phyloP scores from a whole-genome alignment of 2,797 vertebrate genomes.

The Lepilemur septentrionalis region DNA sequence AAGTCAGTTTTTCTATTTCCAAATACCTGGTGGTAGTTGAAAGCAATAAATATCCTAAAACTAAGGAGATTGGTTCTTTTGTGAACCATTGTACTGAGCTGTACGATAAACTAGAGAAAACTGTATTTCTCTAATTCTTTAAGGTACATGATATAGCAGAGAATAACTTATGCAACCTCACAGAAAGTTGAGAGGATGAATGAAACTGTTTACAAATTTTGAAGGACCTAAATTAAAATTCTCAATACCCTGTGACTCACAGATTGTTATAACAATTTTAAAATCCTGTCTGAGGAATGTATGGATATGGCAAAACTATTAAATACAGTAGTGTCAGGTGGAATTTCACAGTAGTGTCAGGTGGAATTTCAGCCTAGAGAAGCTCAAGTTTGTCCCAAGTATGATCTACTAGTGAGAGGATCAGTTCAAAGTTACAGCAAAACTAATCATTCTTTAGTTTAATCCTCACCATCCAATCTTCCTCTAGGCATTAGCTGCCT shows the following conservation, averaged over 20 bases:
- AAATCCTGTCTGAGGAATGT: neutral
- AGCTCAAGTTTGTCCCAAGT: neutral
- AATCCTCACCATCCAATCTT: neutral
- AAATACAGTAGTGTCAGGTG: neutral
- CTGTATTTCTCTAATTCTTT: neutral
- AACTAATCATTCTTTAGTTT: neutral
- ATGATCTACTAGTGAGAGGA: neutral
- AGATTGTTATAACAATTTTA: neutral
- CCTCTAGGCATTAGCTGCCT: neutral
- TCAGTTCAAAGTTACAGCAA: neutral
- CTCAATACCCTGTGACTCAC: neutral
- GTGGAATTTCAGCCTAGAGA: neutral
- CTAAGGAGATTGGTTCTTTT: neutral
- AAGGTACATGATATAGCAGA: neutral
- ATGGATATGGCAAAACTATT: neutral
- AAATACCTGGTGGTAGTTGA: neutral
- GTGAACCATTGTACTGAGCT: neutral
- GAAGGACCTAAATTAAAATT: constrained; percentile 6
- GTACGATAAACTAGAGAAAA: neutral
- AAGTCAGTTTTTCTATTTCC: neutral
- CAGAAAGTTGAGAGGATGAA: neutral
- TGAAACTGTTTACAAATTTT: neutral
- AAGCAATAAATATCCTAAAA: neutral
- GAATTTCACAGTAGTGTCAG: neutral
- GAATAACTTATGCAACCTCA: neutral